Conservation (phyloP, 1,140 invertebrate species). For the Apocrypta bakeri region DNA sequence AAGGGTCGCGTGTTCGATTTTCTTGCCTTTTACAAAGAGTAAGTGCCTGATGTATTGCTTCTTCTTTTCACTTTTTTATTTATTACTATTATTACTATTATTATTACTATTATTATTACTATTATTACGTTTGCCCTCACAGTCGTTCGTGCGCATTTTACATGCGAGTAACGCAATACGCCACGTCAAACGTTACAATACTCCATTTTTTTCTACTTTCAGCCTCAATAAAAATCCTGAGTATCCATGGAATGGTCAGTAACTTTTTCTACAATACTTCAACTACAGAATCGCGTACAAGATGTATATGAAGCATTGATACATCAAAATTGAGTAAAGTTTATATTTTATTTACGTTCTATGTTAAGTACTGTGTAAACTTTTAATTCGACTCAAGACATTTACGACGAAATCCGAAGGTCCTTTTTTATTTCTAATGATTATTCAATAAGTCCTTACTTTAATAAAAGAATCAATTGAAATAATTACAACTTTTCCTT, state of each 20-base stretch:
- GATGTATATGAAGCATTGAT: background rate
- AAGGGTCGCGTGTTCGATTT: conserved; percentile 77
- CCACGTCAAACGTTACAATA: background rate
- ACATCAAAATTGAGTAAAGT: background rate
- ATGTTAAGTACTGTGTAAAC: background rate
- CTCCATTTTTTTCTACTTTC: conserved; percentile 18
- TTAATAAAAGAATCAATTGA: too few relatives aligned
- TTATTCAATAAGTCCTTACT: too few relatives aligned
- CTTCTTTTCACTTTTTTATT: background rate
- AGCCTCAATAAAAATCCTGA: conserved; percentile 31
- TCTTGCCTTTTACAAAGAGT: conserved; percentile 75
- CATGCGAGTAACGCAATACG: too few relatives aligned
- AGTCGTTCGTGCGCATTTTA: too few relatives aligned
- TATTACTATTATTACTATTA: background rate
- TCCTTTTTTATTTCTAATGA: background rate
- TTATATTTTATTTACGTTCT: background rate
- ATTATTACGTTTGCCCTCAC: too few relatives aligned
- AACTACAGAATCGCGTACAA: background rate
- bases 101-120: background rate
- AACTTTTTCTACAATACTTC: background rate
- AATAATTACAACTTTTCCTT: too few relatives aligned
- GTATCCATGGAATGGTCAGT: conserved; percentile 27
- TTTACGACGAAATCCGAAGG: background rate
- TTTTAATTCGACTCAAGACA: background rate
- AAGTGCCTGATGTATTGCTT: conserved; percentile 51